Evolutionary conservation across 2,113 vertebrate genomes (phyloP), one percentile per base, ranked within the genome.

Genomic region (Psettodes erumei): DNA sequence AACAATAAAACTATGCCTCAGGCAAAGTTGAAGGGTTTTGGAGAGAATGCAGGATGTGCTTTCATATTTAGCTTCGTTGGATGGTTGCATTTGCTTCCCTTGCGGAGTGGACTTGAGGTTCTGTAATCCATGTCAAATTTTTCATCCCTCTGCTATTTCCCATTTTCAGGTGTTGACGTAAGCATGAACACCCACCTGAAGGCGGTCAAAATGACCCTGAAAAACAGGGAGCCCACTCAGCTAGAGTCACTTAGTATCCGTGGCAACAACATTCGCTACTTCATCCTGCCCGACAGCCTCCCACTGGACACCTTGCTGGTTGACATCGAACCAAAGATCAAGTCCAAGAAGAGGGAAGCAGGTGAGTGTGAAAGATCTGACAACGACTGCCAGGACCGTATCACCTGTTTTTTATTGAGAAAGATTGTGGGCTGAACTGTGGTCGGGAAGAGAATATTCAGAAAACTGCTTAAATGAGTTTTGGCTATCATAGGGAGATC

Each of bases 151-250:
- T 12, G 51, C 62, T 8, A 6, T 32, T 45, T 13, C 16, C 10
- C 21, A 12, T 77, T 2, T 15, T n/a, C n/a, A 99, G 98, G 98
- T 79, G 96, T 96, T 30, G 96, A 99, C 71, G 97, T 99, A 73
- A 98, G 98, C 58, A 99, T 99, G 98, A 99, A 99, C 71, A 99
- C 98, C 0, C 98, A 99, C 86, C 95, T 99, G 82, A 99, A 99
- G 87, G 98, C 98, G 0, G 97, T 99, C 85, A 99, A 99, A 84
- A 99, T 99, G 98, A 99, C 97, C 0, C 93, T 98, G 86, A 99
- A 99, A 90, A 99, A 99, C 93, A 94, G 98, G 84, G 97, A 99
- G 56, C 98, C 98, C 0, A 97, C 97, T 10, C 97, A 99, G 90
- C 92, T 99, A 83, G 98, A 99, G 86, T 97, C 96, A 0, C 93